Percentiles rank a stretch among this genome's conserved stretches.
Evolutionary conservation across 2,888 invertebrate species (phyloP).

Genomic region (Drosophila nr. perissopoda): DNA sequence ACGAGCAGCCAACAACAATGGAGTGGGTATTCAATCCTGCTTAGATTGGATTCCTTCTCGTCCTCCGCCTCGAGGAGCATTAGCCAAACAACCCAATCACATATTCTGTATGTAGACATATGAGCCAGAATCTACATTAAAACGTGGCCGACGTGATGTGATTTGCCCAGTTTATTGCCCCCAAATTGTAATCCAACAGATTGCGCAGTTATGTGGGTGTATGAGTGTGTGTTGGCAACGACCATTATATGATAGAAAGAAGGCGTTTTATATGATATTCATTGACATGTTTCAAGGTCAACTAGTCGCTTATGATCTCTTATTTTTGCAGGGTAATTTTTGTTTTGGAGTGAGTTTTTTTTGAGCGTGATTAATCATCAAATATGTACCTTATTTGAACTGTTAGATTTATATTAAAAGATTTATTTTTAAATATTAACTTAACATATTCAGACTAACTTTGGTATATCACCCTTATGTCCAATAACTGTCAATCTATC

Average conservation of each 20-base stretch:
- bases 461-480: background rate
- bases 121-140: slow-evolving; percentile 36
- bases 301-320: background rate
- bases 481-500: background rate
- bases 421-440: background rate
- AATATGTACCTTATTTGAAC: background rate
- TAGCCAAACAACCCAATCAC: slow-evolving; percentile 30
- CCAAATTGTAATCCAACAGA: slow-evolving; percentile 36
- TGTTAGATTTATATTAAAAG: background rate
- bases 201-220: slow-evolving; percentile 2
- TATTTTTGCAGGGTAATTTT: background rate
- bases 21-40: background rate
- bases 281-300: background rate
- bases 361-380: background rate
- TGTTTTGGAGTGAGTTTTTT: background rate
- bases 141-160: slow-evolving; percentile 52
- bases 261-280: background rate
- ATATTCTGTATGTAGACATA: slow-evolving; percentile 7
- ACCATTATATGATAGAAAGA: background rate
- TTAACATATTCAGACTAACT: background rate
- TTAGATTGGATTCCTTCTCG: background rate
- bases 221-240: background rate
- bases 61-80: background rate
- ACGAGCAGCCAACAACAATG: slow-evolving; percentile 12
- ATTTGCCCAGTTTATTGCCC: slow-evolving; percentile 46